A percentile compares a stretch with the other conserved stretches of the same genome.
Conservation (phyloP, 2,113 vertebrate species). For the Vidua chalybeata region DNA sequence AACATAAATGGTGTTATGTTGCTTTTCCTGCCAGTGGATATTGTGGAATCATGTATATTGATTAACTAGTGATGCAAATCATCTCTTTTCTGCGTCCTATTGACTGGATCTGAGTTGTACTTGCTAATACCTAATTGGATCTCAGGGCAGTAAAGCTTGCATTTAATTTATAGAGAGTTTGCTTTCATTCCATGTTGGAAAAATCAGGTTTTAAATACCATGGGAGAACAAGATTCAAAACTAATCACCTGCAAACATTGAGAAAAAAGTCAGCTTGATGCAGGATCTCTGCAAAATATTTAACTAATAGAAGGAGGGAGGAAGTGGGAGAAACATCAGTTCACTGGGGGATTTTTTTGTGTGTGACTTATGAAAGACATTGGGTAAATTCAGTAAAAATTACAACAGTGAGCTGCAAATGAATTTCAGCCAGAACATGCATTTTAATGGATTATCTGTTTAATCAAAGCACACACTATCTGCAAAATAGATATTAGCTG, state of each 20-base stretch:
- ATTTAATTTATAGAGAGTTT: neutral
- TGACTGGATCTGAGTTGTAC: neutral
- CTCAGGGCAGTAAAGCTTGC: neutral
- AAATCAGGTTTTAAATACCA: neutral
- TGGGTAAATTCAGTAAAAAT: neutral
- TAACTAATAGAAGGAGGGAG: neutral
- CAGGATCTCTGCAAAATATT: neutral
- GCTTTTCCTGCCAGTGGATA: neutral
- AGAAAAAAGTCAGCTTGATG: neutral
- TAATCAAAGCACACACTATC: neutral
- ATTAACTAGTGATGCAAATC: slow-evolving; percentile 19
- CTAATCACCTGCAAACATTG: neutral
- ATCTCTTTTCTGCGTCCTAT: neutral
- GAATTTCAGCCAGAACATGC: neutral
- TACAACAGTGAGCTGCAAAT: neutral
- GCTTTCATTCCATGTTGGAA: neutral
- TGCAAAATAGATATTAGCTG: neutral
- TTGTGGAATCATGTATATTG: neutral
- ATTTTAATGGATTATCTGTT: neutral
- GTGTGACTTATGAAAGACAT: neutral
- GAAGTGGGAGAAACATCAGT: neutral
- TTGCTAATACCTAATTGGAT: slow-evolving; percentile 1
- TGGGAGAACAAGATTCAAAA: neutral
- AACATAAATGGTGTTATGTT: neutral
- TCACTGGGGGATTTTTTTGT: neutral